These are phyloP conservation scores for Calliopsis andreniformis DNA, from an alignment of 1,140 invertebrate genomes.

Conservation along the genomic window DNA sequence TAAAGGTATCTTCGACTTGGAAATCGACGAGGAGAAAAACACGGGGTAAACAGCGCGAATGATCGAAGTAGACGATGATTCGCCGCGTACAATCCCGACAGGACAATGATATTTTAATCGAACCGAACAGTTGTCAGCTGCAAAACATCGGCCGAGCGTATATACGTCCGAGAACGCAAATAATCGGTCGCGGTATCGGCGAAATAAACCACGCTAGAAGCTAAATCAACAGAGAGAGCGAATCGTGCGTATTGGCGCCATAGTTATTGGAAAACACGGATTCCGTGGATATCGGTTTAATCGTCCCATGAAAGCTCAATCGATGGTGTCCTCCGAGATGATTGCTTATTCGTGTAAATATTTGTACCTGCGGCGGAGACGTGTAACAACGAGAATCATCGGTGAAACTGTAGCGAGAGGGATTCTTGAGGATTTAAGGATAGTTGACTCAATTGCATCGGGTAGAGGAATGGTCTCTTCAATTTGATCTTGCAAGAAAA, in stretches of 20 bases:
- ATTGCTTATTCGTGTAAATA: slow-evolving; percentile 75
- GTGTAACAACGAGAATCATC: slow-evolving; percentile 19
- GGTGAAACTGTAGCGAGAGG: background rate
- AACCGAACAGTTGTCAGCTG: slow-evolving; percentile 18
- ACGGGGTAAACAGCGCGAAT: slow-evolving; percentile 12
- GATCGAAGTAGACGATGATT: slow-evolving; percentile 42
- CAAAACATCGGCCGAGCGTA: slow-evolving; percentile 31
- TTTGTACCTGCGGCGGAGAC: slow-evolving; percentile 67
- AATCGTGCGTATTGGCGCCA: slow-evolving; percentile 1
- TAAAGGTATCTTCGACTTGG: slow-evolving; percentile 1
- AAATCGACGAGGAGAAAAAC: background rate
- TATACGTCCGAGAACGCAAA: slow-evolving; percentile 44
- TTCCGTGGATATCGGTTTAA: slow-evolving; percentile 58
- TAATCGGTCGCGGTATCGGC: slow-evolving; percentile 42
- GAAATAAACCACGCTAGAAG: slow-evolving; percentile 46
- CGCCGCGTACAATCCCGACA: slow-evolving; percentile 33
- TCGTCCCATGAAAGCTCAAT: slow-evolving; percentile 59
- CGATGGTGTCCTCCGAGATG: slow-evolving; percentile 68
- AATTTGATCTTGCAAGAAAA: too few relatives aligned
- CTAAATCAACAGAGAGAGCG: slow-evolving; percentile 47
- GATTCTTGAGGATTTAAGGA: background rate
- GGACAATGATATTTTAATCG: slow-evolving; percentile 46
- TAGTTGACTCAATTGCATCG: too few relatives aligned
- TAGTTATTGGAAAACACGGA: slow-evolving; percentile 14
- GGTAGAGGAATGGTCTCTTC: too few relatives aligned